A percentile compares a stretch with the other conserved stretches of the same genome.
phyloP scores from a whole-genome alignment of 2,113 vertebrate species.

The Ceratotherium simum region DNA sequence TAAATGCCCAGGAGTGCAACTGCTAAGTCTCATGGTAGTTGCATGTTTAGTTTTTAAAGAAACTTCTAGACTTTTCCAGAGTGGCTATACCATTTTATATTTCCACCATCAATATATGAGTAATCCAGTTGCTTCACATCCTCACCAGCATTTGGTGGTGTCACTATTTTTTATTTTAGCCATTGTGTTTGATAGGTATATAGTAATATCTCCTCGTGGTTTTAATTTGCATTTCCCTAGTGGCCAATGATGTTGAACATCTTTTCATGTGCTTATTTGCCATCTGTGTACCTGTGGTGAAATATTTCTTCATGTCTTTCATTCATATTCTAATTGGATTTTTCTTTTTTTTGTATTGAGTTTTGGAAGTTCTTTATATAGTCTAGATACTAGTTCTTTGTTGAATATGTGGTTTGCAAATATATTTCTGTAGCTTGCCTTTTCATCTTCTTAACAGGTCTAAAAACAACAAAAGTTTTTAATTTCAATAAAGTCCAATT shows the following conservation, averaged over 20 bases:
- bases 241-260: too few species aligned
- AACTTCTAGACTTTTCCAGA: not conserved
- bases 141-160: not conserved
- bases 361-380: too few species aligned
- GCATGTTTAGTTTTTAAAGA: not conserved
- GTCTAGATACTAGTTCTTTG: too few species aligned
- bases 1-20: not conserved
- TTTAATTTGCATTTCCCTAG: too few species aligned
- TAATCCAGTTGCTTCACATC: not conserved
- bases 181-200: too few species aligned
- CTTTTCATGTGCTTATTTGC: too few species aligned
- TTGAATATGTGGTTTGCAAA: too few species aligned
- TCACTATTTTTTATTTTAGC: not conserved
- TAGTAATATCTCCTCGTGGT: too few species aligned
- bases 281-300: too few species aligned
- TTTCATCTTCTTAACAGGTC: not conserved
- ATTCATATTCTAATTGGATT: too few species aligned
- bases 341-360: too few species aligned
- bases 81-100: not conserved
- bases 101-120: not conserved
- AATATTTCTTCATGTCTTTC: too few species aligned
- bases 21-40: not conserved
- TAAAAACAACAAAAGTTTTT: not conserved
- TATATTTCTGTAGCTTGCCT: not conserved
- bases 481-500: not conserved